Evolutionary conservation across 2,113 vertebrate species (phyloP).

Genomic region (Catharus fuscescens): DNA sequence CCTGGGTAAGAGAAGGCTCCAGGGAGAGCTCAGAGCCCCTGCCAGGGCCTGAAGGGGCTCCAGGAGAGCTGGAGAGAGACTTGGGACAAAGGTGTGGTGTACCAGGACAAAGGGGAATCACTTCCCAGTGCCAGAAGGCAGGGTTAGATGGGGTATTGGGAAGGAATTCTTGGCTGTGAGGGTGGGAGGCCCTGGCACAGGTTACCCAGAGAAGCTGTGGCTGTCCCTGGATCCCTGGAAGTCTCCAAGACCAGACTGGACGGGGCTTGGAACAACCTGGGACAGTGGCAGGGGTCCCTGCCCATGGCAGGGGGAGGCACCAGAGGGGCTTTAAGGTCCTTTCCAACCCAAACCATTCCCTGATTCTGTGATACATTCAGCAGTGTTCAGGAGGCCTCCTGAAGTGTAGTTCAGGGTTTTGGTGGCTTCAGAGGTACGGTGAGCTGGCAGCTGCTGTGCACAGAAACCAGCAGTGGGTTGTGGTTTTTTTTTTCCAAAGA

Average conservation of each 20-base stretch:
- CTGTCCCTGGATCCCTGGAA: background rate
- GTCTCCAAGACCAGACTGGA: background rate
- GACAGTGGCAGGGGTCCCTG: background rate
- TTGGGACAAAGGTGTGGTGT: fast-evolving
- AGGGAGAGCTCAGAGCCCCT: background rate
- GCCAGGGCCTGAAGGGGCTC: background rate
- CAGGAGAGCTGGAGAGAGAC: background rate
- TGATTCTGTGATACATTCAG: background rate
- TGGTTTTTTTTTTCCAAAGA: background rate
- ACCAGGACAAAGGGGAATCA: background rate
- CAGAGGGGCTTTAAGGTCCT: background rate
- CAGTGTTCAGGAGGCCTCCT: background rate
- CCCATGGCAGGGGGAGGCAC: fast-evolving
- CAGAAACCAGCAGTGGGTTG: background rate
- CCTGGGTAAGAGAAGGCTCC: background rate
- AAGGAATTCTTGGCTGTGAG: background rate
- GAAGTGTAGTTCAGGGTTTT: background rate
- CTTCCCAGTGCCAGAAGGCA: background rate
- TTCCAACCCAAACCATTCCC: background rate
- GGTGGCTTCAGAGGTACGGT: background rate
- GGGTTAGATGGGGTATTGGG: background rate
- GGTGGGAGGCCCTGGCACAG: background rate
- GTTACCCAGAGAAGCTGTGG: fast-evolving
- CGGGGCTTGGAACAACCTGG: fast-evolving
- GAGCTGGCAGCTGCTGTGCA: background rate